These are phyloP conservation scores for Anguilla japonica DNA, from an alignment of 2,113 vertebrate species.

Conservation along the genomic window DNA sequence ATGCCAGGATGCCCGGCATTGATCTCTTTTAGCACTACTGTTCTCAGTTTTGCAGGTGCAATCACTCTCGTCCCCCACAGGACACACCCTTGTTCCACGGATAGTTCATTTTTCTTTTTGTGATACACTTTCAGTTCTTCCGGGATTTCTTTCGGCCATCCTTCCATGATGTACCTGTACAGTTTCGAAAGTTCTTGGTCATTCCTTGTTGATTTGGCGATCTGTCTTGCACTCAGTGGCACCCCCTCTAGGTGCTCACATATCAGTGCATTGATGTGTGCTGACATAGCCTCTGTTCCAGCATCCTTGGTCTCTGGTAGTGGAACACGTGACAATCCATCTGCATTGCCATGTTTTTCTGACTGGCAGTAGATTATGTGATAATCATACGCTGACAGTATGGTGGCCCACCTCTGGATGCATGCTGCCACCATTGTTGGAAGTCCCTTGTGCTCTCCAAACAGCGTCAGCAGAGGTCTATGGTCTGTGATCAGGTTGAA, in stretches of 20 bases:
- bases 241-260: neutral
- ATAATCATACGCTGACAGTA: slow-evolving; percentile 28
- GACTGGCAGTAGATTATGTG: slow-evolving; percentile 4
- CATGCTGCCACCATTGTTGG: too few relatives aligned
- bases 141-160: neutral
- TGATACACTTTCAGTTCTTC: too few relatives aligned
- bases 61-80: slow-evolving; percentile 17
- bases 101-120: too few relatives aligned
- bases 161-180: neutral
- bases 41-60: slow-evolving; percentile 11
- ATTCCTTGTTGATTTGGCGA: neutral
- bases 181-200: neutral
- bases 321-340: slow-evolving; percentile 17
- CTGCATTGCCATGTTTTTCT: slow-evolving; percentile 20
- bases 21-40: slow-evolving; percentile 21
- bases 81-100: neutral
- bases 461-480: too few relatives aligned
- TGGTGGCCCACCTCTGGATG: neutral
- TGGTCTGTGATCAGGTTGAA: too few relatives aligned
- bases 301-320: neutral
- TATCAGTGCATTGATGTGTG: neutral
- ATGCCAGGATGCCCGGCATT: slow-evolving; percentile 23
- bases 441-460: too few relatives aligned
- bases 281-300: neutral
- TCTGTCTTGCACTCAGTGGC: neutral